Percentiles rank a stretch among this genome's conserved stretches.
Evolutionary conservation across 2,888 invertebrate genomes (phyloP).

Genomic region (Tipula unca): DNA sequence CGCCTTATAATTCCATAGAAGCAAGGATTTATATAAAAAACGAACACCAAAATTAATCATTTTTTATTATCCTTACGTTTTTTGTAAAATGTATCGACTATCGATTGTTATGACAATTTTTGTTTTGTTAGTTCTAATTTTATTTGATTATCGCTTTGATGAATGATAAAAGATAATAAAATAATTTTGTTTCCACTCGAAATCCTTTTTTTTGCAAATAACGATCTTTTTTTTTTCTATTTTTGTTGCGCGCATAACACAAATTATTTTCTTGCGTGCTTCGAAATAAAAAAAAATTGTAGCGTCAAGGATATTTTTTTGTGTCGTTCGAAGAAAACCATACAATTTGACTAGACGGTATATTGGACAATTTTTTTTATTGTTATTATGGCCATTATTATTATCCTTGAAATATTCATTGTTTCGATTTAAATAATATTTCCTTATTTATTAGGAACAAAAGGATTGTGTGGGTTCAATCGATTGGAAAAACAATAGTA

Average conservation of each 20-base stretch:
- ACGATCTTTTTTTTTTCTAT: neutral
- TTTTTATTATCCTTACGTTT: neutral
- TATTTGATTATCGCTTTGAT: neutral
- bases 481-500: neutral
- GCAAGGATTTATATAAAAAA: neutral
- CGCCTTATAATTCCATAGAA: neutral
- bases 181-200: neutral
- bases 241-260: neutral
- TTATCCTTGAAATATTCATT: neutral
- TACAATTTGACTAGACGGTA: slow-evolving; percentile 1
- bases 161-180: neutral
- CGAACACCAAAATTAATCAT: neutral
- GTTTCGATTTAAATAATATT: neutral
- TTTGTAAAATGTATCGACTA: neutral
- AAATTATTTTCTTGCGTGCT: neutral
- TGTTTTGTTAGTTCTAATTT: neutral
- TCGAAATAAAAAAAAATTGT: neutral
- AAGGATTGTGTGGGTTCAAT: slow-evolving; percentile 4
- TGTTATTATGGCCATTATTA: neutral
- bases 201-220: neutral
- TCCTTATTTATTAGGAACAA: neutral
- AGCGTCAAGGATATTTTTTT: neutral
- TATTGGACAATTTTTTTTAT: slow-evolving; percentile 2
- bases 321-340: neutral
- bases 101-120: neutral